Percentiles rank a stretch among this genome's conserved stretches.
phyloP scores from a whole-genome alignment of 2,113 vertebrate genomes.

The Craseonycteris thonglongyai region DNA sequence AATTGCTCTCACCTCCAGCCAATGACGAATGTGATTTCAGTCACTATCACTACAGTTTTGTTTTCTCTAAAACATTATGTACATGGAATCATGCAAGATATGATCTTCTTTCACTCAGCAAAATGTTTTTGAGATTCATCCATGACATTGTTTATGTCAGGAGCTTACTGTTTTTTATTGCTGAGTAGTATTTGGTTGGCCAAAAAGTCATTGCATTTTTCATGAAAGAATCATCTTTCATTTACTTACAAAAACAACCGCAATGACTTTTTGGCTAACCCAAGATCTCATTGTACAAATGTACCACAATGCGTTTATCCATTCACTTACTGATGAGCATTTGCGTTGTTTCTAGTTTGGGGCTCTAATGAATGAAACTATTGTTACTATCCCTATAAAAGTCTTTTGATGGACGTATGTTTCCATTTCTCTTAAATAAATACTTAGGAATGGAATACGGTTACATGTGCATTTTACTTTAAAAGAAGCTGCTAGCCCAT shows the following conservation, averaged over 20 bases:
- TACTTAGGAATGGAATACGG: neutral
- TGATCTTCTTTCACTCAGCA: neutral
- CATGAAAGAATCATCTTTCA: no score
- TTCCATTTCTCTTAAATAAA: constrained; percentile 53
- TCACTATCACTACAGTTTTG: neutral
- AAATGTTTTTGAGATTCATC: neutral
- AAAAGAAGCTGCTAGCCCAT: neutral
- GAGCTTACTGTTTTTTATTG: neutral
- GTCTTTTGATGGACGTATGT: constrained; percentile 6
- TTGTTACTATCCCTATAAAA: constrained; percentile 8
- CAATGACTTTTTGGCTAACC: no score
- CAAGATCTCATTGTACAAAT: neutral
- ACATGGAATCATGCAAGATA: neutral
- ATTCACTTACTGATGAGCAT: neutral
- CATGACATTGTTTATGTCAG: neutral
- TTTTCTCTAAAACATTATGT: neutral
- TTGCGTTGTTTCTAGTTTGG: neutral
- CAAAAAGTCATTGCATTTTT: no score
- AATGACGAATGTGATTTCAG: neutral
- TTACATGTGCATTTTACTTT: constrained; percentile 3
- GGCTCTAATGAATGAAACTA: constrained; percentile 13
- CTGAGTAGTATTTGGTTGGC: neutral
- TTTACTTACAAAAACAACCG: no score
- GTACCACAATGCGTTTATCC: neutral
- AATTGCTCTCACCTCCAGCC: neutral